These are phyloP conservation scores for Chrysopilus asiliformis DNA, from an alignment of 2,888 invertebrate species.

Conservation along the genomic window DNA sequence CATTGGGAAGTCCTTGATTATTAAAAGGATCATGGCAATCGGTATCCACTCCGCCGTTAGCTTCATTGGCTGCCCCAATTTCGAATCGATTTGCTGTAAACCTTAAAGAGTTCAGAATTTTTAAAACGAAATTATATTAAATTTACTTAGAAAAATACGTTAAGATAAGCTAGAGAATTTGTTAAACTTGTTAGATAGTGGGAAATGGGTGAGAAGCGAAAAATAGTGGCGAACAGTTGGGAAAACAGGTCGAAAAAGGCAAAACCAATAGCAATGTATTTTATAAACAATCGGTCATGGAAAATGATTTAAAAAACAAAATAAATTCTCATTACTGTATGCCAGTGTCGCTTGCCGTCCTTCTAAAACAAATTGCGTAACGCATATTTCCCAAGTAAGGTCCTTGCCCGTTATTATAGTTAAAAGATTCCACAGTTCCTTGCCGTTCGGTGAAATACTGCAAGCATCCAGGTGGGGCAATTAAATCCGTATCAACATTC, in stretches of 20 bases:
- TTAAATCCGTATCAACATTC: slow-evolving; percentile 22
- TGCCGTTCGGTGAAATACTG: slow-evolving; percentile 48
- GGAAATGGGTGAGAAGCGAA: no score
- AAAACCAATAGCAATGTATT: no score
- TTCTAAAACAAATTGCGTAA: slow-evolving; percentile 52
- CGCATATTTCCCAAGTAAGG: slow-evolving; percentile 44
- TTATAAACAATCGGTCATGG: no score
- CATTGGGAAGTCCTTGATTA: slow-evolving; percentile 36
- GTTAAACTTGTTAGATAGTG: no score
- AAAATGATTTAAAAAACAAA: no score
- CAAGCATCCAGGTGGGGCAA: slow-evolving; percentile 49
- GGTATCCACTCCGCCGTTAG: slow-evolving; percentile 35
- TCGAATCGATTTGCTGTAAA: neutral
- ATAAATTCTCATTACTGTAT: slow-evolving; percentile 22
- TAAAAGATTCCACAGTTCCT: slow-evolving; percentile 46
- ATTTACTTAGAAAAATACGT: no score
- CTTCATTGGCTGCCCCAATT: slow-evolving; percentile 3
- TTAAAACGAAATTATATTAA: no score
- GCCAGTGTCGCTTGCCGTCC: slow-evolving; percentile 20
- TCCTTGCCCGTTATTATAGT: slow-evolving; percentile 41
- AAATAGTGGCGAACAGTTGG: no score
- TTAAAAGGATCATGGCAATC: slow-evolving; percentile 42
- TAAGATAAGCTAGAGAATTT: no score
- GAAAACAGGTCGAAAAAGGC: no score
- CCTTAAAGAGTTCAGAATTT: no score